Base-by-base conservation (phyloP, 2,797 vertebrate genomes). In the Ciconia nigra region DNA sequence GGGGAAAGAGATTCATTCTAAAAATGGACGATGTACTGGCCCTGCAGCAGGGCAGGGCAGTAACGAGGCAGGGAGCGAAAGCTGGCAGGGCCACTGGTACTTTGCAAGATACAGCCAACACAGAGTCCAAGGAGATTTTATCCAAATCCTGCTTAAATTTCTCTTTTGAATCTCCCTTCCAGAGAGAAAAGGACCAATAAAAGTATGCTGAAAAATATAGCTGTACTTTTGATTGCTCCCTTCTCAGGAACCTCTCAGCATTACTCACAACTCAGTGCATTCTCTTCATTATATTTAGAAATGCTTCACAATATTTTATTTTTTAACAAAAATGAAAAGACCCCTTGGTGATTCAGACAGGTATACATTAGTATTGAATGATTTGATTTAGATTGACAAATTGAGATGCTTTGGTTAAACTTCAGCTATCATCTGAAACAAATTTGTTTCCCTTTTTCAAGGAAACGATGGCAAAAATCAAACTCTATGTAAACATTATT, bases 371-470 rank as follows among this genome's bases (percentile, higher is more conserved):
- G 59, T 91, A 42, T 12, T 28, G 78, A 67, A 39, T 58, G 62
- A 73, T 73, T 80, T 85, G 84, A 74, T 94, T 83, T 73, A 83
- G 52, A 94, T 2, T 91, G 96, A 89, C 72, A 92, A 35, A 87
- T 70, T 22, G 63, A 94, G 65, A 57, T 59, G 41, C 39, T 85
- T 83, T 1, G 1, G n/a, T 80, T 83, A 63, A 87, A 62, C 35
- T 65, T 84, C 47, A 92, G 51, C 42, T 69, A 5, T 62, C 62
- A 5, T 62, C 62, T 72, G 46, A 69, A 83, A 46, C 5, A 2
- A 65, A 41, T 47, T 84, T 62, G 10, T 81, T 93, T 92, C 35
- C 6, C 7, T 59, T 69, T 94, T 73, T 76, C 33, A 63, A 25
- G 31, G 55, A 71, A 80, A n/a, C 0, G 0, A 8, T 42, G n/a